These are phyloP conservation scores for Xestia ashworthii DNA, from an alignment of 2,888 invertebrate species.

Conservation along the genomic window DNA sequence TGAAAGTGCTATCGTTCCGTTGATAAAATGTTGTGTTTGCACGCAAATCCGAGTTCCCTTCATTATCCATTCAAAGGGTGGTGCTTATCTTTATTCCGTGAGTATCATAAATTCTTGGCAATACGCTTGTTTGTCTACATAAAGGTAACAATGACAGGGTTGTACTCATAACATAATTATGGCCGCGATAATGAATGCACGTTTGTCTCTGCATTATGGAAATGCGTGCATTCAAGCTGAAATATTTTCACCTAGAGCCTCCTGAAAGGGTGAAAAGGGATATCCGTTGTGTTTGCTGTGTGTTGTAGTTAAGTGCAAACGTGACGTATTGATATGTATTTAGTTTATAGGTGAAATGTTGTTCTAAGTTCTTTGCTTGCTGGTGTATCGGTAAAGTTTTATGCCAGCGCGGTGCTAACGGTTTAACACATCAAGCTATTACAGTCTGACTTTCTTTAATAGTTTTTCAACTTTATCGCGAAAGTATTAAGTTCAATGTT, in stretches of 20 bases:
- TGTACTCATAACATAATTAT: slow-evolving; percentile 72
- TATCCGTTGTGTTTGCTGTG: slow-evolving; percentile 59
- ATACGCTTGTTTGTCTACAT: slow-evolving; percentile 18
- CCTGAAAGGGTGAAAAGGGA: slow-evolving; percentile 63
- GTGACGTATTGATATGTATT: slow-evolving; percentile 52
- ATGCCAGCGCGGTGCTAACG: not conserved
- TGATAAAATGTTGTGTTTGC: slow-evolving; percentile 58
- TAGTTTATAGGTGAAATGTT: not conserved
- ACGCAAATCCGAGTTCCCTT: slow-evolving; percentile 62
- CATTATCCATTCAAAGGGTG: slow-evolving; percentile 10
- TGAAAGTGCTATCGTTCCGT: slow-evolving; percentile 48
- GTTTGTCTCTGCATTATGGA: slow-evolving; percentile 68
- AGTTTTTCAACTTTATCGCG: no score
- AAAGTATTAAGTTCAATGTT: no score
- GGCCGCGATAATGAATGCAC: slow-evolving; percentile 67
- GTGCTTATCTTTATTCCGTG: slow-evolving; percentile 16
- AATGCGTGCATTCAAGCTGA: slow-evolving; percentile 56
- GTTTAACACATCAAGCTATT: not conserved
- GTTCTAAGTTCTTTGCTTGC: not conserved
- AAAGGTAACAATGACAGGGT: slow-evolving; percentile 47
- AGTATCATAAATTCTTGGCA: slow-evolving; percentile 19
- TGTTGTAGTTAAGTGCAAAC: slow-evolving; percentile 65
- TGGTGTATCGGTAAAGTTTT: not conserved
- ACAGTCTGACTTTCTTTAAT: no score
- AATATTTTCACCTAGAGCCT: slow-evolving; percentile 58